Evolutionary conservation across 92 coral and sea anemone species (phyloP), one percentile per base, ranked within the genome.

Genomic region (Porites divaricata): DNA sequence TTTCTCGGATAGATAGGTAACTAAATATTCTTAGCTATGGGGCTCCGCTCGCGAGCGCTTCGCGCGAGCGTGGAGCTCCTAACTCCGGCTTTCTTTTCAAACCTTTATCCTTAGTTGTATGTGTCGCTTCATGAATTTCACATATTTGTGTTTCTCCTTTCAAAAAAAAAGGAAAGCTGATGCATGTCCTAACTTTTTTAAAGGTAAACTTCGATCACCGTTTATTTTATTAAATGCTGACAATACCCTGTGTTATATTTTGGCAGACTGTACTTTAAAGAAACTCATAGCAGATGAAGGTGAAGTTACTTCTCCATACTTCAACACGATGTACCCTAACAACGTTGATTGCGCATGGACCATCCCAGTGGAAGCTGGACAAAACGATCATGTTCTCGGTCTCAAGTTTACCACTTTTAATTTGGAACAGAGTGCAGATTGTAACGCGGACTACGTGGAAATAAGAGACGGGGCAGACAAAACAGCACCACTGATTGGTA

Each of bases 401-500:
- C 45, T 78, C 61, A 78, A 64, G 72, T 78, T 78, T 51, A 78
- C 73, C 15, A 48, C 83, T 62, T 78, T 78, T 78, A 73, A 78
- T 45, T 66, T 78, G 64, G 83, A 78, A 24, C 72, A 78, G 49
- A 78, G 83, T 52, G 50, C 21, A 2, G 2, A 65, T 72, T 78
- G 83, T 20, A 51, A 35, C 11, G 83, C 83, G 2, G 83, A 78
- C 63, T 78, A 78, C 70, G 83, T 78, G 12, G 72, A 49, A 22
- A 24, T 78, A 12, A 54, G 83, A 24, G 63, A 78, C 51, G 83
- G 83, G 17, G 64, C 15, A 13, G 23, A 65, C 15, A 48, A 49
- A 49, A 8, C 61, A 22, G 21, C 72, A 2, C 72, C 83, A 4
- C 50, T 78, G 54, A 78, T 78, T 16, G 83, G 83, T 78, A 78